Conservation (phyloP, 2,888 invertebrate genomes). For the Lamproptera curius region DNA sequence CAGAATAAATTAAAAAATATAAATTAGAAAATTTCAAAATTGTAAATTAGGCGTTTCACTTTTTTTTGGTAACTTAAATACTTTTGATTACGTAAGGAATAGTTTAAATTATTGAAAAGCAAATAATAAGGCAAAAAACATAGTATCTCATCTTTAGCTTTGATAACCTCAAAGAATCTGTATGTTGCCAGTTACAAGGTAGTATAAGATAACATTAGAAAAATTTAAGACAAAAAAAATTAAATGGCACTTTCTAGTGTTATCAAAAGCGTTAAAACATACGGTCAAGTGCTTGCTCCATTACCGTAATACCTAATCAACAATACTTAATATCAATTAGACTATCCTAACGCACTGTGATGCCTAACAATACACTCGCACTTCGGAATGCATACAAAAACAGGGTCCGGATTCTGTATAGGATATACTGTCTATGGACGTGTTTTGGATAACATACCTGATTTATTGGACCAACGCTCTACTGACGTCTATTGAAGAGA, state of each 20-base stretch:
- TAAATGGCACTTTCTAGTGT: conserved; percentile 16
- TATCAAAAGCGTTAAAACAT: background rate
- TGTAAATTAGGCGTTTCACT: conserved; percentile 8
- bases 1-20: conserved; percentile 10
- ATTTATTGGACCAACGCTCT: too few relatives aligned
- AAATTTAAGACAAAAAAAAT: too few relatives aligned
- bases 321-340: conserved; percentile 6
- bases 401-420: background rate
- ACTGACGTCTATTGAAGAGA: too few relatives aligned
- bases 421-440: background rate
- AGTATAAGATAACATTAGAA: too few relatives aligned
- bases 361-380: conserved; percentile 10
- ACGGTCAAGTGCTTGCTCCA: background rate
- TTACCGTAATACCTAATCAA: conserved; percentile 2
- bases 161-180: too few relatives aligned
- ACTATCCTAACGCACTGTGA: conserved; percentile 6
- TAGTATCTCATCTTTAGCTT: too few relatives aligned
- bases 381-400: conserved; percentile 6
- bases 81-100: too few relatives aligned
- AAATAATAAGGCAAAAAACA: too few relatives aligned
- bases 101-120: too few relatives aligned
- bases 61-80: conserved; percentile 13
- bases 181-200: too few relatives aligned
- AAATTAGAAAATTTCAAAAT: background rate
- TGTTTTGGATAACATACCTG: too few relatives aligned